Conservation (phyloP, 2,113 vertebrate genomes). For the Mystacornis crossleyi region DNA sequence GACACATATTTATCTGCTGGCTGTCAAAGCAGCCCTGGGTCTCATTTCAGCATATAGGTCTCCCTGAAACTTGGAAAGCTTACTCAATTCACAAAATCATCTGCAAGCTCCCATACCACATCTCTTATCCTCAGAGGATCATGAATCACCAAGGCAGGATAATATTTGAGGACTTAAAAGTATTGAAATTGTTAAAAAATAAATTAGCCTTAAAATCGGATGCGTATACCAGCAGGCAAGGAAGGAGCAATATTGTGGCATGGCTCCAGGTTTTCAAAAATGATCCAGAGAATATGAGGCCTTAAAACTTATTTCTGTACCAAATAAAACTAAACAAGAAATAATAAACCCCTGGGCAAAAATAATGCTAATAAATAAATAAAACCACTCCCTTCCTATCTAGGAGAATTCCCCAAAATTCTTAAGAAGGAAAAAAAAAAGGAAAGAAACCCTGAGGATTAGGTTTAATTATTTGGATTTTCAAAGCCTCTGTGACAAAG, state of each 20-base stretch:
- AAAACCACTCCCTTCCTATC: neutral
- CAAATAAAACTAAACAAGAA: constrained; percentile 8
- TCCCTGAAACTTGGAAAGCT: neutral
- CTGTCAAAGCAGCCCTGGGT: neutral
- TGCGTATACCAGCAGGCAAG: neutral
- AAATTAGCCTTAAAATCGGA: constrained; percentile 13
- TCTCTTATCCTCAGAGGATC: neutral
- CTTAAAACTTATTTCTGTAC: neutral
- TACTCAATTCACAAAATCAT: neutral
- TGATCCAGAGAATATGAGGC: neutral
- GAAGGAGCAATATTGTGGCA: neutral
- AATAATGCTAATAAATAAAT: neutral
- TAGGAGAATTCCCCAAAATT: neutral
- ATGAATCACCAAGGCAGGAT: neutral
- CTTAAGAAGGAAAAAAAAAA: neutral
- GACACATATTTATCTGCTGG: neutral
- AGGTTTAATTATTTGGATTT: constrained; percentile 18
- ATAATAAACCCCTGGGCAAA: neutral
- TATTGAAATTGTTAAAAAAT: constrained; percentile 32
- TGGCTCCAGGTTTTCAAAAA: neutral
- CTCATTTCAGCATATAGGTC: neutral
- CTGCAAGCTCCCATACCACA: neutral
- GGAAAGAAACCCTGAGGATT: neutral
- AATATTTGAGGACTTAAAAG: constrained; percentile 13
- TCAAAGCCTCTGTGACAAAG: neutral